phyloP scores from a whole-genome alignment of 2,888 invertebrate genomes.

The Stegana nigrithorax region DNA sequence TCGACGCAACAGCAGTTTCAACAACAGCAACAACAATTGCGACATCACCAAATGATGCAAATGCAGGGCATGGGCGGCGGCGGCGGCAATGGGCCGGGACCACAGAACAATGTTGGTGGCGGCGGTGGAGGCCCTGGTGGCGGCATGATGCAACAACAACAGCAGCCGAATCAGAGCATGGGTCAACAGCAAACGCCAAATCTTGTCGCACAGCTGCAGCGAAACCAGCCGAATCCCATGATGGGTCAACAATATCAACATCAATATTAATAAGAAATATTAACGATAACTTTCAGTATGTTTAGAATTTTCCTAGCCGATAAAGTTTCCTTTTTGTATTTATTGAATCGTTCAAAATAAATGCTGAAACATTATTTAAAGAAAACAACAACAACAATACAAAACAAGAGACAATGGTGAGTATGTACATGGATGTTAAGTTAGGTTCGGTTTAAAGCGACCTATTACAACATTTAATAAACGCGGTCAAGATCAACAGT shows the following conservation, averaged over 20 bases:
- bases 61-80: constrained; percentile 70
- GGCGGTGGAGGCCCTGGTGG: constrained; percentile 54
- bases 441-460: too few relatives aligned
- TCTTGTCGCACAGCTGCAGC: constrained; percentile 75
- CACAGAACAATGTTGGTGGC: constrained; percentile 54
- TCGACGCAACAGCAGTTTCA: constrained; percentile 65
- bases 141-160: constrained; percentile 70
- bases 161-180: constrained; percentile 65
- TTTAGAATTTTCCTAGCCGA: background rate
- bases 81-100: constrained; percentile 60
- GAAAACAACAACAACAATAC: background rate
- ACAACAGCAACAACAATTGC: constrained; percentile 77
- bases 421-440: too few relatives aligned
- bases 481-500: too few relatives aligned
- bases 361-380: background rate
- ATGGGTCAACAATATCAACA: constrained; percentile 68
- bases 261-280: constrained; percentile 66
- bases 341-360: background rate
- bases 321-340: constrained; percentile 6
- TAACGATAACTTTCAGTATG: background rate
- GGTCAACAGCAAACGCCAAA: constrained; percentile 73
- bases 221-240: constrained; percentile 71
- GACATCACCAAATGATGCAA: constrained; percentile 77
- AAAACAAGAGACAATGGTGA: too few relatives aligned
- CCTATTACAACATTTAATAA: too few relatives aligned